Evolutionary conservation across 92 coral and sea anemone genomes (phyloP).

Genomic region (Parazoanthus swiftii): DNA sequence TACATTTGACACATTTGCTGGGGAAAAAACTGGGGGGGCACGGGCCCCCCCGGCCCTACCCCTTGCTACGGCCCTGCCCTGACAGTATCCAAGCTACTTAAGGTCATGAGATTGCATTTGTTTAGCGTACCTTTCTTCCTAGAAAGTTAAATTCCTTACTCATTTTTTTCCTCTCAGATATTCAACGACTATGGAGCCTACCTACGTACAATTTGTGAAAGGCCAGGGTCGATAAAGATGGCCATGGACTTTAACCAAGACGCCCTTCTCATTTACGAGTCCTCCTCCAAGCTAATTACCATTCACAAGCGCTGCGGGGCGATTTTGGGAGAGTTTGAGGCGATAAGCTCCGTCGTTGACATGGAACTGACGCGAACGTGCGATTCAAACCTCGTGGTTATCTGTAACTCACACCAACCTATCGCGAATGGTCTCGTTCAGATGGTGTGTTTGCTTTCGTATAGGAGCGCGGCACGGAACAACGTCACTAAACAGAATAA

Average conservation of each 20-base stretch:
- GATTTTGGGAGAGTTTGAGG: constrained; percentile 26
- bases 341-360: constrained; percentile 3
- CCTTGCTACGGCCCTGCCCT: too few species aligned
- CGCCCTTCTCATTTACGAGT: constrained; percentile 16
- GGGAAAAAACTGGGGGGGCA: too few species aligned
- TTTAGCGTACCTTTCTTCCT: too few species aligned
- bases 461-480: not conserved
- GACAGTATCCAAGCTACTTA: too few species aligned
- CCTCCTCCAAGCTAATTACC: not conserved
- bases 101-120: too few species aligned
- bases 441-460: constrained; percentile 2
- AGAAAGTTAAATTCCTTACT: not conserved
- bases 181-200: constrained; percentile 6
- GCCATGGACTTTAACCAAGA: not conserved
- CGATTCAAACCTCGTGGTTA: constrained; percentile 2
- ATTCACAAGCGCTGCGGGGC: constrained; percentile 6
- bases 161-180: not conserved
- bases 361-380: constrained; percentile 7
- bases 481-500: not conserved
- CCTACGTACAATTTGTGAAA: constrained; percentile 7
- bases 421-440: constrained; percentile 7
- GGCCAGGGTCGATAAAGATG: constrained; percentile 5
- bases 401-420: constrained; percentile 22
- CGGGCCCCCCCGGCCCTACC: too few species aligned
- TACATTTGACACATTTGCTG: too few species aligned